Evolutionary conservation across 2,797 vertebrate genomes (phyloP).

Genomic region (Eupleurogrammus muticus): DNA sequence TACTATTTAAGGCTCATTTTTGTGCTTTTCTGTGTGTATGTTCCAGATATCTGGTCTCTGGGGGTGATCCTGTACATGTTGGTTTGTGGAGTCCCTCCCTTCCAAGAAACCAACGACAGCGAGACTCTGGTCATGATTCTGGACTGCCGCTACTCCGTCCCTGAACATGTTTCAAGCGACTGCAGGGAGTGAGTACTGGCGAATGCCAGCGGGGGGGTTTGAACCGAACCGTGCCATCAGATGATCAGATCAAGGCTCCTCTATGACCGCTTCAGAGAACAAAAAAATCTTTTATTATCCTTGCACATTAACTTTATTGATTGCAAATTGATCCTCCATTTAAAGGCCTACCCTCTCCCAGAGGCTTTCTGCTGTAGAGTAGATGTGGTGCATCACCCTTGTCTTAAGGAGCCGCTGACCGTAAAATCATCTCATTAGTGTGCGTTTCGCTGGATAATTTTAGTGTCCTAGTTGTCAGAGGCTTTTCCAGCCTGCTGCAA

Average conservation of each 20-base stretch:
- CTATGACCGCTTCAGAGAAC: background rate
- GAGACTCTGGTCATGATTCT: constrained; percentile 99
- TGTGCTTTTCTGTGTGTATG: constrained; percentile 55
- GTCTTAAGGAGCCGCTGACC: constrained; percentile 43
- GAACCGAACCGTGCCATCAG: no score
- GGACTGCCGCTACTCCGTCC: constrained; percentile 95
- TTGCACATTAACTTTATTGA: background rate
- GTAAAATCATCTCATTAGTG: constrained; percentile 56
- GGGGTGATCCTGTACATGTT: constrained; percentile 87
- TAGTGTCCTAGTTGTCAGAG: constrained; percentile 41
- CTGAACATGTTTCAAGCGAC: constrained; percentile 89
- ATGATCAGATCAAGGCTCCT: background rate
- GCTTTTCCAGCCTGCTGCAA: constrained; percentile 4
- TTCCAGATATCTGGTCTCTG: constrained; percentile 86
- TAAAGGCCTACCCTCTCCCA: background rate
- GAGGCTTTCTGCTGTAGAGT: constrained; percentile 10
- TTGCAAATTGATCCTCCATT: background rate
- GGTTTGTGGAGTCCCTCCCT: constrained; percentile 92
- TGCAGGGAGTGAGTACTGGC: constrained; percentile 93
- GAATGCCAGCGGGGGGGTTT: background rate
- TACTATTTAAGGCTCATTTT: constrained; percentile 31
- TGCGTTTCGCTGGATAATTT: constrained; percentile 49
- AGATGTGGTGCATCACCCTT: constrained; percentile 2
- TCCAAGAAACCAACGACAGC: constrained; percentile 98
- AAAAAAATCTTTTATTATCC: background rate